Evolutionary conservation across 2,797 vertebrate genomes (phyloP), one percentile per base, ranked within the genome.

Genomic region (Arremon aurantiirostris): DNA sequence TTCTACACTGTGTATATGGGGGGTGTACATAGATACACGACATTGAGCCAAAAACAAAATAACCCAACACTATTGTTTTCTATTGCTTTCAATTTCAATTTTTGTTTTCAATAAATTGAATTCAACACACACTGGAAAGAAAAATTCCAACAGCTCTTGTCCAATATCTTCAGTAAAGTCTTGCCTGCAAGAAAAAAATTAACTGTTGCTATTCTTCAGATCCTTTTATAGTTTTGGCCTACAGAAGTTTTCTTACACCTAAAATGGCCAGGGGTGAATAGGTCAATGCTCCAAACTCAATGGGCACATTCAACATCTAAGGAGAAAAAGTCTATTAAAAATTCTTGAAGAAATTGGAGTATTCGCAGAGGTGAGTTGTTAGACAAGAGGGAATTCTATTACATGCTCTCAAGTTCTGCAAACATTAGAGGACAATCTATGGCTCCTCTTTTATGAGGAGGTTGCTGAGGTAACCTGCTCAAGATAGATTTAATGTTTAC

Each of bases 361-460:
- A 91, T 78, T 92, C 0, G 0, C 78, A 44, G 65, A 91, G 50
- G 61, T 65, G 78, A 85, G 49, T 92, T 93, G 64, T 82, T 95
- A 73, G 86, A 65, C 92, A 85, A 65, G 44, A 61, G 86, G 90
- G 94, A 95, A 94, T 95, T 89, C 75, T 82, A n/a, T 91, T 91
- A 69, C 84, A 64, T 41, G 75, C 65, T 96, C 90, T 94, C 92
- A 96, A 14, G 79, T 94, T 95, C 69, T 92, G 35, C 42, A 91
- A 85, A 73, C 49, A 50, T 85, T 82, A 73, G 37, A 77, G 64
- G 76, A 94, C 61, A 57, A 91, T 80, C 78, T 82, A 84, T 52
- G 46, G 14, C 64, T 96, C 42, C 64, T 82, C 56, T 94, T 95
- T 95, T 87, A 94, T 3, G 44, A 57, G 53, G 42, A 85, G 71